Base-by-base conservation (phyloP, 2,113 vertebrate genomes). In the Scopus umbretta region DNA sequence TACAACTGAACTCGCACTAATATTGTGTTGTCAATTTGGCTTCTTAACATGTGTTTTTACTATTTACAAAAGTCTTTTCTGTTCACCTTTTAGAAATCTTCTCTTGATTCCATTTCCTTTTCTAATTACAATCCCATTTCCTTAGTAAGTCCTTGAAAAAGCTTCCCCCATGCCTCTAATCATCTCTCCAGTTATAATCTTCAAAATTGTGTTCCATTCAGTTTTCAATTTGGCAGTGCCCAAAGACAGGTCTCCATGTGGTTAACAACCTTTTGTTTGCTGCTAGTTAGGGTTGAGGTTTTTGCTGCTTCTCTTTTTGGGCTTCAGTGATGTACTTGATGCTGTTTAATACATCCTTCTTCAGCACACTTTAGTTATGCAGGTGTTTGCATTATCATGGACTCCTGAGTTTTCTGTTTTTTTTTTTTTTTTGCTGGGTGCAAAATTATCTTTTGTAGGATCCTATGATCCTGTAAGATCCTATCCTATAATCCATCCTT, bases 111-210 rank as follows among this genome's bases (percentile, higher is more conserved):
- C 83, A 97, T 96, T 98, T 97, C 97, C 95, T 94, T 94, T 97
- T 96, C 98, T 98, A 98, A 98, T 98, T 98, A 97, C 90, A 97
- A 91, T 80, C 84, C 94, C 84, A 97, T 98, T 98, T 98, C 96
- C 97, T 97, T 97, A 94, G 95, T 93, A 96, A 97, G 94, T 94
- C 97, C 96, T 98, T 97, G 95, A 97, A 97, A 97, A 98, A 98
- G 94, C 97, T 96, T 96, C 92, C 96, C 91, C 94, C 74, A 63
- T 97, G 97, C 96, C 96, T 96, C 97, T 98, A 98, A 98, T 98
- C 97, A 98, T 97, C 97, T 98, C 97, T 96, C 93, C 95, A 91
- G 97, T 95, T 95, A 80, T 96, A 98, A 98, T 97, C 96, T 98
- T 97, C 89, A 97, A 97, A 98, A 98, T 88, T 97, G 97, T 94